Base-by-base conservation (phyloP, 2,888 invertebrate genomes). In the Chloromyia formosa region DNA sequence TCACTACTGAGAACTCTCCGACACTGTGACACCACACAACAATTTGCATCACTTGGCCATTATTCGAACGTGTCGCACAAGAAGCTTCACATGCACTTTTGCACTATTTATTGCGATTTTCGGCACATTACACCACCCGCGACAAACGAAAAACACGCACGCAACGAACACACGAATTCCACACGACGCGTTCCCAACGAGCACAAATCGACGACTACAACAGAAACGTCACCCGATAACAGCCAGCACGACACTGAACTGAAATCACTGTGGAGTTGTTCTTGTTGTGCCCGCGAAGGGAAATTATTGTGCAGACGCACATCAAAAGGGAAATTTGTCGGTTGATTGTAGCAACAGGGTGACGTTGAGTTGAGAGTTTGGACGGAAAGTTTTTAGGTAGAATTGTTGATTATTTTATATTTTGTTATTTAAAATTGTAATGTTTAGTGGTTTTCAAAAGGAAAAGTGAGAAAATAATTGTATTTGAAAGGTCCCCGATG, bases 201-300 rank as follows among this genome's bases (percentile, higher is more conserved):
- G 69, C 68, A 69, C 74, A 73, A 61, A 69, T 69, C 73, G 35
- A 68, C 75, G 75, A 75, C 75, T 75, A 75, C 73, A 18, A 68
- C 40, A 16, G 61, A 75, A 75, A 75, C 61, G 75, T 75, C 75
- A 75, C 4, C 23, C 62, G 69, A 69, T 42, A 64, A 54, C 69
- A 60, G 75, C 75, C 73, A 75, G 58, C 66, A 58, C 42, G 45
- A 53, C 75, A 69, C 74, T 75, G 75, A 75, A 75, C 75, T 60
- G 40, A 20, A 72, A 42, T 75, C 54, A 61, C 60, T 14, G 22
- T 40, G 1, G n/a, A 40, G 16, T 40, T 49, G 20, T 10, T 22
- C 14, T 23, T 23, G 54, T 14, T 20, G 42, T n/a, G n/a, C n/a
- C n/a, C n/a, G n/a, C 22, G n/a, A 42, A 1, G 40, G 49, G 66